Conservation (phyloP, 1,140 invertebrate species). For the Heliconius congener region DNA sequence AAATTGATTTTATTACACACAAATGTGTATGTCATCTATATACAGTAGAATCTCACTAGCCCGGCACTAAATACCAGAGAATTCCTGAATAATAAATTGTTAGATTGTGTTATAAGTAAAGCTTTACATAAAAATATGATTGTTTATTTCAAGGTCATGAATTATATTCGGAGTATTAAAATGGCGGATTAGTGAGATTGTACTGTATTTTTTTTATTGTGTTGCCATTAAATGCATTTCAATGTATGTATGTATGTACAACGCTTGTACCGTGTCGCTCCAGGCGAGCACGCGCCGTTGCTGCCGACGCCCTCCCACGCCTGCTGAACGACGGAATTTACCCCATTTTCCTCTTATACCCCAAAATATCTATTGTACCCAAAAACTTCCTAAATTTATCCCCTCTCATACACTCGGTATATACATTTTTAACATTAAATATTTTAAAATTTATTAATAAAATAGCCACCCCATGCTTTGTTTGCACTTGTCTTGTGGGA, state of each 20-base stretch:
- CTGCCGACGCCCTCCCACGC: slow-evolving; percentile 74
- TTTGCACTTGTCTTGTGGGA: neutral
- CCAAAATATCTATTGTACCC: neutral
- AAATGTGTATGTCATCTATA: too few relatives aligned
- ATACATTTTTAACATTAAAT: neutral
- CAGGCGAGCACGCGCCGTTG: slow-evolving; percentile 84
- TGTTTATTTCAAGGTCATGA: too few relatives aligned
- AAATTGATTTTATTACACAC: too few relatives aligned
- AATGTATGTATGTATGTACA: slow-evolving; percentile 8
- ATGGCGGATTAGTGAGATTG: neutral
- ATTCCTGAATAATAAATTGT: too few relatives aligned
- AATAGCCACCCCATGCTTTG: neutral
- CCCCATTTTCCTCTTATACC: neutral
- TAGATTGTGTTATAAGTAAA: too few relatives aligned
- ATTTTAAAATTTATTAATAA: neutral
- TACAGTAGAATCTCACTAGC: too few relatives aligned
- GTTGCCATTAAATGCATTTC: slow-evolving; percentile 1
- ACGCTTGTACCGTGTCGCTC: slow-evolving; percentile 55
- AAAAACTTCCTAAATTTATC: neutral
- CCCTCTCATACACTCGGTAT: neutral
- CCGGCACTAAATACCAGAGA: too few relatives aligned
- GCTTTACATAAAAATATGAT: too few relatives aligned
- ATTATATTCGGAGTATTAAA: too few relatives aligned
- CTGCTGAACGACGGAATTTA: slow-evolving; percentile 59
- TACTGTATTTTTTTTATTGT: neutral